Percentiles rank a stretch among this genome's conserved stretches.
Conservation (phyloP, 2,888 invertebrate species). For the Lutraria lutraria region DNA sequence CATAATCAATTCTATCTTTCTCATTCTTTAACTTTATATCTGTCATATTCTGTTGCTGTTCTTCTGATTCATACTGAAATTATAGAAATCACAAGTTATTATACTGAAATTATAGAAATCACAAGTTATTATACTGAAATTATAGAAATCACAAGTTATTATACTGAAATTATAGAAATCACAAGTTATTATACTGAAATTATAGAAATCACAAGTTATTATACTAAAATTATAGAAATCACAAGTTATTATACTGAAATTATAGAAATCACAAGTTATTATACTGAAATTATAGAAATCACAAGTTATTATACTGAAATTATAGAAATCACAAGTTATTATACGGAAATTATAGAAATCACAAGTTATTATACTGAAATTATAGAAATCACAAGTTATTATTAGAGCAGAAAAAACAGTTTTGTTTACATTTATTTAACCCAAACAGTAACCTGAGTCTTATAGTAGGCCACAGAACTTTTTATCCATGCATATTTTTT, state of each 20-base stretch:
- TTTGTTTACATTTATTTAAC: too few relatives aligned
- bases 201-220: too few relatives aligned
- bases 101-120: not conserved
- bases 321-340: too few relatives aligned
- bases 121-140: conserved; percentile 74
- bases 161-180: conserved; percentile 75
- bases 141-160: not conserved
- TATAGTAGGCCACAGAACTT: too few relatives aligned
- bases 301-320: not conserved
- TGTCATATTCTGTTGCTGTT: conserved; percentile 81
- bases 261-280: too few relatives aligned
- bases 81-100: not conserved
- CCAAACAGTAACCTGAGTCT: too few relatives aligned
- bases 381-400: too few relatives aligned
- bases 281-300: conserved; percentile 75
- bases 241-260: not conserved
- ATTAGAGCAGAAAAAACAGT: too few relatives aligned
- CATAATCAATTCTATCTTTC: conserved; percentile 79
- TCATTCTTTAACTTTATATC: conserved; percentile 82
- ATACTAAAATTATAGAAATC: conserved; percentile 74
- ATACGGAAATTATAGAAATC: conserved; percentile 74
- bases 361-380: not conserved
- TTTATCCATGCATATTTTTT: too few relatives aligned
- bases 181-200: not conserved
- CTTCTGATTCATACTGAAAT: conserved; percentile 83